Percentiles rank a stretch among this genome's conserved stretches.
phyloP scores from a whole-genome alignment of 2,888 invertebrate species.

The Seira ritae region DNA sequence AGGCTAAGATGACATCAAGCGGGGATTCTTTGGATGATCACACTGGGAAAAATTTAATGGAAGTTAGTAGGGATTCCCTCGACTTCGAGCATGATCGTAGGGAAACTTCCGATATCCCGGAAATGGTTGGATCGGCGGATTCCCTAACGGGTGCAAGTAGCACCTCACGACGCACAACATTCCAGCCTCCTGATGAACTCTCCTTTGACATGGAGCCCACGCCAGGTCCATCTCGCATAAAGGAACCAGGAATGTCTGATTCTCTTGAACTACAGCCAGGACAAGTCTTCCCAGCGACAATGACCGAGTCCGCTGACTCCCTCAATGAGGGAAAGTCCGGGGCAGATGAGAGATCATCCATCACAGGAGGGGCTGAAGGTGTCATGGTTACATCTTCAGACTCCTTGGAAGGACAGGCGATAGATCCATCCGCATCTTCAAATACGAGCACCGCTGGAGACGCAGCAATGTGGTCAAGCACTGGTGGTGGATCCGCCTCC shows the following conservation, averaged over 20 bases:
- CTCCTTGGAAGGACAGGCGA: conserved; percentile 76
- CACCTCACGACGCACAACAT: background rate
- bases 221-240: conserved; percentile 14
- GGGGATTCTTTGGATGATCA: conserved; percentile 71
- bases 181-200: conserved; percentile 27
- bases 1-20: conserved; percentile 73
- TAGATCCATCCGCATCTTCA: conserved; percentile 61
- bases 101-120: conserved; percentile 74
- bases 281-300: conserved; percentile 50
- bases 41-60: conserved; percentile 74
- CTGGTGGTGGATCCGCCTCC: conserved; percentile 90
- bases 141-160: conserved; percentile 76
- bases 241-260: conserved; percentile 68
- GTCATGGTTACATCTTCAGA: conserved; percentile 78
- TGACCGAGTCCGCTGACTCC: conserved; percentile 70
- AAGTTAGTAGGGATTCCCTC: conserved; percentile 83
- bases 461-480: conserved; percentile 90
- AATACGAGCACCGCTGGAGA: conserved; percentile 77
- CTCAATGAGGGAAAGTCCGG: conserved; percentile 53
- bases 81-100: conserved; percentile 78
- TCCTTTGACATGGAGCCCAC: conserved; percentile 22
- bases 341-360: conserved; percentile 46
- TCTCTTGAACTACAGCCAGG: conserved; percentile 69
- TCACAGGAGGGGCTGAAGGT: conserved; percentile 70
- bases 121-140: conserved; percentile 75